Evolutionary conservation across 2,797 vertebrate species (phyloP), one percentile per base, ranked within the genome.

Genomic region (Scyliorhinus canicula): DNA sequence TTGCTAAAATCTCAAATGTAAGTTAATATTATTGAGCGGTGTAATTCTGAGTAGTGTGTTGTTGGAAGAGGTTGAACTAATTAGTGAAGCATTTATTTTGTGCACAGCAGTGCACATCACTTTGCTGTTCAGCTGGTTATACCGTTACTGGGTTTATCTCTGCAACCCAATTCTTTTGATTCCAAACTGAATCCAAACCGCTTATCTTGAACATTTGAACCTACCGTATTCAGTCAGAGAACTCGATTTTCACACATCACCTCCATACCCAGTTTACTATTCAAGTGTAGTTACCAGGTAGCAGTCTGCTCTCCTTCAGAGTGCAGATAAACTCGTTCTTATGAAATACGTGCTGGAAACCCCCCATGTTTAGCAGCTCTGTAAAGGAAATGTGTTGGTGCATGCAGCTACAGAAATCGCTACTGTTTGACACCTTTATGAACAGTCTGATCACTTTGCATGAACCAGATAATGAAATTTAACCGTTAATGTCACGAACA

Each of bases 361-460:
- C 86, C 86, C 86, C 90, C 31, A 60, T 14, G 19, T n/a, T 60
- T 60, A 44, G 4, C 90, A 93, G 60, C 21, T 67, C 31, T 44
- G 90, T 40, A 93, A 60, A 93, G 90, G 63, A 93, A 93, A 67
- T 57, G 24, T 47, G 24, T 40, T 67, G 63, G 1, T 35, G 28
- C 50, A 57, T 57, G n/a, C 4, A 35, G 60, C 63, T 44, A 47
- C 63, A 67, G 14, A 31, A 88, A 57, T n/a, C 4, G 4, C 57
- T 88, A 88, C 52, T n/a, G 52, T 16, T 93, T 93, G 5, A 44
- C 90, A 93, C 90, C 60, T 93, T 93, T 31, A 44, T 86, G 84
- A 31, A 55, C 84, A 14, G 52, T 35, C 57, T 57, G 0, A 88
- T 19, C 67, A 19, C 63, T 93, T 14, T 26, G 24, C 40, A 67